Percentiles rank a stretch among this genome's conserved stretches.
Evolutionary conservation across 2,888 invertebrate species (phyloP).

Genomic region (Orchesellides sinensis): DNA sequence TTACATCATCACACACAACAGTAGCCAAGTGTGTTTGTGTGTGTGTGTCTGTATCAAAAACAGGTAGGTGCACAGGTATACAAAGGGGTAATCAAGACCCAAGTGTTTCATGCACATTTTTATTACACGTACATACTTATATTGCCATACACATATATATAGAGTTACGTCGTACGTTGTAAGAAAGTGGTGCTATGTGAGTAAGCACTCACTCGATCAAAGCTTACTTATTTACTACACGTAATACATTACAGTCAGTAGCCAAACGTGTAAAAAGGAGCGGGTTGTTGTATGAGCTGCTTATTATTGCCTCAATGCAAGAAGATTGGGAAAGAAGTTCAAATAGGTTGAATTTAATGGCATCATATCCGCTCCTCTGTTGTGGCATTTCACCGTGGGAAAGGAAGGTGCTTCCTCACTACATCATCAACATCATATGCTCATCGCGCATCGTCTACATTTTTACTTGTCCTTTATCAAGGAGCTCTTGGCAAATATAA

Average conservation of each 20-base stretch:
- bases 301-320: conserved; percentile 52
- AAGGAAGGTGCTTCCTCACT: conserved; percentile 75
- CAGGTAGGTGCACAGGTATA: not conserved
- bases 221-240: no score
- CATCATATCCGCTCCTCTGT: conserved; percentile 74
- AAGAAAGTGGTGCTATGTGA: no score
- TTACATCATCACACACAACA: no score
- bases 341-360: conserved; percentile 71
- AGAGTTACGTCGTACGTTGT: no score
- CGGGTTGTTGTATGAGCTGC: conserved; percentile 7
- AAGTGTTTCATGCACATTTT: no score
- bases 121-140: no score
- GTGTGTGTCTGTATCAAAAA: no score
- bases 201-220: not conserved
- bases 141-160: no score
- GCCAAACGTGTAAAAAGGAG: not conserved
- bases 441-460: conserved; percentile 13
- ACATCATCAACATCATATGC: conserved; percentile 63
- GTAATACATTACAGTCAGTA: not conserved
- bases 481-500: not conserved
- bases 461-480: not conserved
- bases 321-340: conserved; percentile 67
- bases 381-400: conserved; percentile 75
- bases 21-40: not conserved
- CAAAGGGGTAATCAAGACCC: conserved; percentile 16